phyloP scores from a whole-genome alignment of 2,888 invertebrate species.

The Stramonita haemastoma region DNA sequence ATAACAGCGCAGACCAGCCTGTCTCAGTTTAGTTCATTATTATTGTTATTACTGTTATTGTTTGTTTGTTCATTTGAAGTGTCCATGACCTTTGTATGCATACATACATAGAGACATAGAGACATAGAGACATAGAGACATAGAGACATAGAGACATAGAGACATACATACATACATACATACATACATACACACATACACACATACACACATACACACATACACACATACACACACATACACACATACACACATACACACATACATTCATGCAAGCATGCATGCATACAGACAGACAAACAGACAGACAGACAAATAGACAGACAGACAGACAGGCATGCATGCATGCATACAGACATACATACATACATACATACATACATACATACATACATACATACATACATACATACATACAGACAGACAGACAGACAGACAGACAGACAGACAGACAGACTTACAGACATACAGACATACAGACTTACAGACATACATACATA shows the following conservation, averaged over 20 bases:
- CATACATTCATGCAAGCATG: neutral
- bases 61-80: no score
- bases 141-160: no score
- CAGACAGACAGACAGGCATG: neutral
- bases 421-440: neutral
- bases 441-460: neutral
- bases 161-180: no score
- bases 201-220: no score
- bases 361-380: neutral
- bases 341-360: neutral
- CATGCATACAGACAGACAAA: neutral
- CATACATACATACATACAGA: slow-evolving; percentile 18
- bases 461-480: neutral
- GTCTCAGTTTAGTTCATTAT: no score
- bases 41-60: no score
- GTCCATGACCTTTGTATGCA: neutral
- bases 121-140: no score
- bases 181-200: no score
- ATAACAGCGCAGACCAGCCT: no score
- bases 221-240: no score
- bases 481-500: neutral
- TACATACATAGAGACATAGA: neutral
- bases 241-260: neutral
- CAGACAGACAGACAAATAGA: no score
- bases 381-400: slow-evolving; percentile 10